Conservation (phyloP, 1,140 invertebrate species). For the Mactra quadrangularis region DNA sequence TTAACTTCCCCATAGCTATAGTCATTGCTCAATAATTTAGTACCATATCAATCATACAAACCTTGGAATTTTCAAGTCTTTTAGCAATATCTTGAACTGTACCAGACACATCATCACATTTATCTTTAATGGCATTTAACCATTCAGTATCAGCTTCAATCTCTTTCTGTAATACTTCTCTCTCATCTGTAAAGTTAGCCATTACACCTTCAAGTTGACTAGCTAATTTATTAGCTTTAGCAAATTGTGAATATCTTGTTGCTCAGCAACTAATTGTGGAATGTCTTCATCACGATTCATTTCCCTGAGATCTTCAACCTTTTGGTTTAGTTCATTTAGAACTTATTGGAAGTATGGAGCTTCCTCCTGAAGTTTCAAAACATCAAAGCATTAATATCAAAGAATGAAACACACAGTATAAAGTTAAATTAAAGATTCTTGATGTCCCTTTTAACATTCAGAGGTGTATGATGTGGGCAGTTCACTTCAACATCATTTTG, state of each 20-base stretch:
- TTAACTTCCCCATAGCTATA: no score
- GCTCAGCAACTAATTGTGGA: slow-evolving; percentile 88
- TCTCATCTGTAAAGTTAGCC: slow-evolving; percentile 83
- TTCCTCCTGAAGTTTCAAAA: slow-evolving; percentile 89
- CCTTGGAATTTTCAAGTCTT: slow-evolving; percentile 86
- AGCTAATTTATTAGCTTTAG: slow-evolving; percentile 89
- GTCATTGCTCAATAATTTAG: no score
- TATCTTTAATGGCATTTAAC: slow-evolving; percentile 86
- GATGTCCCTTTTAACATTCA: no score
- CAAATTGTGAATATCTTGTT: slow-evolving; percentile 90
- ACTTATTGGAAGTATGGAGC: slow-evolving; percentile 90
- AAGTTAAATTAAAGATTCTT: no score
- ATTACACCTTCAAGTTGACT: slow-evolving; percentile 91
- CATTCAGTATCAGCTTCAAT: slow-evolving; percentile 79
- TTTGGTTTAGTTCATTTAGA: slow-evolving; percentile 90
- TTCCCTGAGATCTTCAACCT: slow-evolving; percentile 91
- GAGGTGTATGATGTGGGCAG: no score
- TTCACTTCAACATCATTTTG: no score
- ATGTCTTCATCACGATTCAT: slow-evolving; percentile 90
- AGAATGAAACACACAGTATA: no score
- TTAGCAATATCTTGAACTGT: slow-evolving; percentile 92
- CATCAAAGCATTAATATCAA: no score
- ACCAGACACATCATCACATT: slow-evolving; percentile 95
- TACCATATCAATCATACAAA: slow-evolving; percentile 61
- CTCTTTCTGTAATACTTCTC: slow-evolving; percentile 72